Conservation (phyloP, 2,888 invertebrate genomes). For the Drosophila tanythrix region DNA sequence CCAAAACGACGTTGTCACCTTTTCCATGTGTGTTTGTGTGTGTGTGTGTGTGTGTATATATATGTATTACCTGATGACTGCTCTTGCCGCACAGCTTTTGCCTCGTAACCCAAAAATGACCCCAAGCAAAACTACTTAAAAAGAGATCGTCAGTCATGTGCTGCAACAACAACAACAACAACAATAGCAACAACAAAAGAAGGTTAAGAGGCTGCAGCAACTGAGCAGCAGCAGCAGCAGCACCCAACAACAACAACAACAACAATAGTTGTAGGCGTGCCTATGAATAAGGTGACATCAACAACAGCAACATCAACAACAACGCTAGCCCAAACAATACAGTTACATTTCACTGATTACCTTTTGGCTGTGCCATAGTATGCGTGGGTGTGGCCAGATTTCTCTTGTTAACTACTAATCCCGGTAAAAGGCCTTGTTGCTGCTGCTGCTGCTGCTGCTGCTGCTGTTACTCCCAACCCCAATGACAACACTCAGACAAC, state of each 20-base stretch:
- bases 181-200: neutral
- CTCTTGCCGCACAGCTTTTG: slow-evolving; percentile 15
- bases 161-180: slow-evolving; percentile 31
- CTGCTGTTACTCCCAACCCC: slow-evolving; percentile 21
- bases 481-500: slow-evolving; percentile 62
- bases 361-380: slow-evolving; percentile 66
- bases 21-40: slow-evolving; percentile 17
- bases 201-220: slow-evolving; percentile 18
- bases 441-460: slow-evolving; percentile 42
- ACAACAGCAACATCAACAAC: slow-evolving; percentile 43
- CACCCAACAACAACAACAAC: slow-evolving; percentile 40
- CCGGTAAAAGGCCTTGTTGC: slow-evolving; percentile 79
- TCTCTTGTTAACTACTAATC: slow-evolving; percentile 81
- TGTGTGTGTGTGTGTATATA: slow-evolving; percentile 3
- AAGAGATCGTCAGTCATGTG: slow-evolving; percentile 71
- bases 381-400: slow-evolving; percentile 71
- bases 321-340: slow-evolving; percentile 69
- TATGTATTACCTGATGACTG: slow-evolving; percentile 20
- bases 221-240: slow-evolving; percentile 28
- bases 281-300: slow-evolving; percentile 62
- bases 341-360: slow-evolving; percentile 81
- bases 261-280: slow-evolving; percentile 46
- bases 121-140: slow-evolving; percentile 77
- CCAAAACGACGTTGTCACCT: slow-evolving; percentile 74
- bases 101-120: slow-evolving; percentile 61